Conservation (phyloP, 2,113 vertebrate genomes). For the Malurus cyaneus region DNA sequence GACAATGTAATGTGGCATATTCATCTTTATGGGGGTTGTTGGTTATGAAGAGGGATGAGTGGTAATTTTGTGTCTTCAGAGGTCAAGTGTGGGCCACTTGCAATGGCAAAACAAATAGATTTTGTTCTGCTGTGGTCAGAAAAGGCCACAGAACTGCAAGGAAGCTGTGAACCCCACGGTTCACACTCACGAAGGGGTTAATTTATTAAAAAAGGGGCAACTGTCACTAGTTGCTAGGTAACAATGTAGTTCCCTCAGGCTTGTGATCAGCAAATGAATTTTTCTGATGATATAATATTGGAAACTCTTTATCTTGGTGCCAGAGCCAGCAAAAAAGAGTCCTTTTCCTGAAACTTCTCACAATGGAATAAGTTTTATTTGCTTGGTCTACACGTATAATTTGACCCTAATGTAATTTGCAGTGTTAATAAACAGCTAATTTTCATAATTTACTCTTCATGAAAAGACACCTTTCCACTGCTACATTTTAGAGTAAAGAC, state of each 20-base stretch:
- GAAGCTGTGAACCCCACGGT: not conserved
- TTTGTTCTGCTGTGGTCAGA: not conserved
- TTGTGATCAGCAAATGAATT: conserved; percentile 13
- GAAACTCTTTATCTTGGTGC: not conserved
- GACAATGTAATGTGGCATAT: not conserved
- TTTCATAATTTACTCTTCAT: not conserved
- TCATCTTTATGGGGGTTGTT: not conserved
- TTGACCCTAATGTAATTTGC: not conserved
- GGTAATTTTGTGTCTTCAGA: not conserved
- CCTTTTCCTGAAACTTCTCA: not conserved
- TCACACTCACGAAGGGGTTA: not conserved
- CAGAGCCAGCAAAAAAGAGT: not conserved
- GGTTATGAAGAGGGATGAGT: not conserved
- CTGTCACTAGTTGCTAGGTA: conserved; percentile 41
- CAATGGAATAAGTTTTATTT: not conserved
- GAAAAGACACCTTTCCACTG: not conserved
- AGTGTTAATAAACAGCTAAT: not conserved
- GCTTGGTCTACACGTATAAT: not conserved
- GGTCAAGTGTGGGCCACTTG: not conserved
- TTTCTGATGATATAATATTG: not conserved
- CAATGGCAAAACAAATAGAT: not conserved
- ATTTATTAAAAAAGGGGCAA: not conserved
- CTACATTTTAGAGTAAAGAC: not conserved
- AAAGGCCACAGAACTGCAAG: not conserved
- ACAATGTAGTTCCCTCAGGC: not conserved